Evolutionary conservation across 64 coral and sea anemone species (phyloP).

Genomic region (Dendrophyllia cribrosa): DNA sequence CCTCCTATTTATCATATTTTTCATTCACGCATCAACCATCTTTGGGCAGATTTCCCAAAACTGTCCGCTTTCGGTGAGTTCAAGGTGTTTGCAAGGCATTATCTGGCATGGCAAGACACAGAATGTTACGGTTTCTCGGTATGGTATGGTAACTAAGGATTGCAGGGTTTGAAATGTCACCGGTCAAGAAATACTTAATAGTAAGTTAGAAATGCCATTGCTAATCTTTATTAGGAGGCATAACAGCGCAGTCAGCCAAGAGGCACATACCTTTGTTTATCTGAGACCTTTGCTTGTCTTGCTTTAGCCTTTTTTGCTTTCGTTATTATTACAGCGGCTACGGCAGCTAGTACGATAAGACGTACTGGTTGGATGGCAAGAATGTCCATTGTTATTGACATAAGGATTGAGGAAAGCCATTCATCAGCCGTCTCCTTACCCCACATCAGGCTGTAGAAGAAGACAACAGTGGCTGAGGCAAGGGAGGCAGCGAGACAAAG

Average conservation of each 20-base stretch:
- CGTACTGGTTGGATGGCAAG: conserved; percentile 79
- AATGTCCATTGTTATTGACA: conserved; percentile 79
- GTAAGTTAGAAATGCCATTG: too few species aligned
- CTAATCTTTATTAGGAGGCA: background rate
- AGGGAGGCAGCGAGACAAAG: conserved; percentile 37
- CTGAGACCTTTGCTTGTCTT: background rate
- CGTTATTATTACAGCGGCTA: background rate
- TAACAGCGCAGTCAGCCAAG: background rate
- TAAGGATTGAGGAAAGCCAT: conserved; percentile 79
- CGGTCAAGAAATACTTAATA: too few species aligned
- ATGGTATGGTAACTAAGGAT: too few species aligned
- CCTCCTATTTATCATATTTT: too few species aligned
- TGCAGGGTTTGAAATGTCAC: too few species aligned
- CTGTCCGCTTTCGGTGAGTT: too few species aligned
- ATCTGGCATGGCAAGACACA: too few species aligned
- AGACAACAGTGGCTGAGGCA: conserved; percentile 60
- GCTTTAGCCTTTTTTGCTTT: background rate
- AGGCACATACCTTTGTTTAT: background rate
- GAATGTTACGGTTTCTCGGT: too few species aligned
- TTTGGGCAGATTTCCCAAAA: too few species aligned
- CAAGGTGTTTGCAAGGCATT: too few species aligned
- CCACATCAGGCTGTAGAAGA: conserved; percentile 94
- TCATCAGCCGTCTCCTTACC: conserved; percentile 78
- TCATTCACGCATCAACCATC: too few species aligned
- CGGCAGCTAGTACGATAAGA: background rate